These are phyloP conservation scores for Potorous gilbertii DNA, from an alignment of 2,797 vertebrate genomes.

Conservation along the genomic window DNA sequence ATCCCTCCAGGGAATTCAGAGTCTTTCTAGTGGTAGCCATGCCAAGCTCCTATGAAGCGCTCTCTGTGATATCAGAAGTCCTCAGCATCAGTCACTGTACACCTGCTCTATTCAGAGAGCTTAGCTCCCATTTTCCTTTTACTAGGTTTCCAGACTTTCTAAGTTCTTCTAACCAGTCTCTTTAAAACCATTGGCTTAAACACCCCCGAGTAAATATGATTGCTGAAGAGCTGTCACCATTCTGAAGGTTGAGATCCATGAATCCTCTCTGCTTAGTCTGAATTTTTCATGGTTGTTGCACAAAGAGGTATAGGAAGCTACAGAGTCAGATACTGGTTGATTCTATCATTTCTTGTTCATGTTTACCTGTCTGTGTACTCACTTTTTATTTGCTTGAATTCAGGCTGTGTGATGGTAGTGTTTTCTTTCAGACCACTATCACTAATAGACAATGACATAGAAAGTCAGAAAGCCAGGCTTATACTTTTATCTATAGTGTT, in stretches of 20 bases:
- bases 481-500: neutral
- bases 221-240: neutral
- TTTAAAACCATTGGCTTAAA: neutral
- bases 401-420: neutral
- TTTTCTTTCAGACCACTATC: neutral
- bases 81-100: neutral
- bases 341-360: neutral
- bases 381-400: neutral
- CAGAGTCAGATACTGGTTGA: constrained; percentile 1
- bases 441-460: neutral
- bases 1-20: constrained; percentile 2
- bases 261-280: neutral
- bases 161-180: neutral
- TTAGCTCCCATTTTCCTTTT: neutral
- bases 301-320: neutral
- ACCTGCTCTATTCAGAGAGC: neutral
- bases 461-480: constrained; percentile 35
- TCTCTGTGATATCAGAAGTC: neutral
- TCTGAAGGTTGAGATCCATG: neutral
- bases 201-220: neutral
- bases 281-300: neutral
- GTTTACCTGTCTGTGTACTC: neutral
- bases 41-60: neutral
- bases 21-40: neutral
- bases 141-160: neutral